Percentiles rank a stretch among this genome's conserved stretches.
Conservation (phyloP, 2,113 vertebrate species). For the Condylura cristata region DNA sequence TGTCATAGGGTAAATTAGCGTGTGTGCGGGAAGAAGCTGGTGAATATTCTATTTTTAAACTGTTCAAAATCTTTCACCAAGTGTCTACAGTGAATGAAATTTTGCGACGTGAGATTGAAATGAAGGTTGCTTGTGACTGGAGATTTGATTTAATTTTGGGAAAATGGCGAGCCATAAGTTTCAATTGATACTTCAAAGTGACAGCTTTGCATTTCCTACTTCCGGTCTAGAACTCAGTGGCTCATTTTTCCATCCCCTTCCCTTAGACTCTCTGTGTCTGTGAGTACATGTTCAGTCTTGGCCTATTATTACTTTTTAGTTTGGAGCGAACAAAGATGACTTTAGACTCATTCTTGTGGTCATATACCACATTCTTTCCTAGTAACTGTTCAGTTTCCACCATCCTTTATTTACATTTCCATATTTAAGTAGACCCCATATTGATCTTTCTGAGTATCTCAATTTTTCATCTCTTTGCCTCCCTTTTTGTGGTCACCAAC, state of each 20-base stretch:
- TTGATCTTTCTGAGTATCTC: not conserved
- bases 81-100: not conserved
- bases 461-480: not conserved
- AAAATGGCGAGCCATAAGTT: not conserved
- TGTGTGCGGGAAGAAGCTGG: constrained; percentile 36
- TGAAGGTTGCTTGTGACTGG: not conserved
- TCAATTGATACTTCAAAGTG: not conserved
- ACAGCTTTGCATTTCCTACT: not conserved
- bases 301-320: not conserved
- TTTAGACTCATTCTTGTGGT: not conserved
- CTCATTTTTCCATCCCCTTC: not conserved
- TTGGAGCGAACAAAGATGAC: not conserved
- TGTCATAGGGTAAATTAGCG: constrained; percentile 68
- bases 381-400: not conserved
- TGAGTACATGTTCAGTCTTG: not conserved
- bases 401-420: not conserved
- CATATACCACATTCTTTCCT: not conserved
- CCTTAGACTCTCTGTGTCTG: not conserved
- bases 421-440: not conserved
- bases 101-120: constrained; percentile 14
- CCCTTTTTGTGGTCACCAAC: not conserved
- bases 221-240: not conserved
- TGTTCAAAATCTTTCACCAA: constrained; percentile 13
- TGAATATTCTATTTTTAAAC: constrained; percentile 42
- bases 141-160: not conserved